phyloP scores from a whole-genome alignment of 2,888 invertebrate genomes.

The Lordiphosa fenestrarum region DNA sequence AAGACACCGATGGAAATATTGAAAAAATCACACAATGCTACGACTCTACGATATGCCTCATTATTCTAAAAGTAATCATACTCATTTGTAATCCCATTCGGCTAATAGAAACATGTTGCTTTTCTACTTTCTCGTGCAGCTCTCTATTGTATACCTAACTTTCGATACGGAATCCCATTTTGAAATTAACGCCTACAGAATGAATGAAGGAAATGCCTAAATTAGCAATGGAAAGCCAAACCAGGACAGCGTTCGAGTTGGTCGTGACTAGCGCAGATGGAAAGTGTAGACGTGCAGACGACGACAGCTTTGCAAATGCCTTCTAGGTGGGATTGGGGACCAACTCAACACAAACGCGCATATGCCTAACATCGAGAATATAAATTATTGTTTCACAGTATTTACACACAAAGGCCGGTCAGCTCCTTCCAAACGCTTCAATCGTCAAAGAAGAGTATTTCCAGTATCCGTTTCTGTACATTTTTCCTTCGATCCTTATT shows the following conservation, averaged over 20 bases:
- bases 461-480: conserved; percentile 79
- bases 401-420: conserved; percentile 36
- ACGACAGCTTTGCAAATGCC: conserved; percentile 42
- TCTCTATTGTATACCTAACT: conserved; percentile 1
- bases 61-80: no score
- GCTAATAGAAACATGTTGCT: no score
- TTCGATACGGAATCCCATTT: conserved; percentile 20
- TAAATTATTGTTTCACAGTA: conserved; percentile 25
- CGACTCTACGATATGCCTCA: no score
- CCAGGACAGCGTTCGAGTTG: conserved; percentile 12
- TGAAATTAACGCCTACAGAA: background rate
- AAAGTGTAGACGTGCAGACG: conserved; percentile 23
- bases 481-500: conserved; percentile 78
- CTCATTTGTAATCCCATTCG: no score
- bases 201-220: conserved; percentile 1
- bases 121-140: no score
- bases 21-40: no score
- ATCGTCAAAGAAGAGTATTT: conserved; percentile 80
- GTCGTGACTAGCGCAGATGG: conserved; percentile 57
- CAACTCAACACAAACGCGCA: background rate
- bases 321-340: conserved; percentile 46
- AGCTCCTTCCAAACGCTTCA: conserved; percentile 44
- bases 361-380: background rate
- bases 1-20: no score
- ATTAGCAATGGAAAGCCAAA: background rate